These are phyloP conservation scores for Hypotaenidia okinawae DNA, from an alignment of 2,797 vertebrate genomes.

Conservation along the genomic window DNA sequence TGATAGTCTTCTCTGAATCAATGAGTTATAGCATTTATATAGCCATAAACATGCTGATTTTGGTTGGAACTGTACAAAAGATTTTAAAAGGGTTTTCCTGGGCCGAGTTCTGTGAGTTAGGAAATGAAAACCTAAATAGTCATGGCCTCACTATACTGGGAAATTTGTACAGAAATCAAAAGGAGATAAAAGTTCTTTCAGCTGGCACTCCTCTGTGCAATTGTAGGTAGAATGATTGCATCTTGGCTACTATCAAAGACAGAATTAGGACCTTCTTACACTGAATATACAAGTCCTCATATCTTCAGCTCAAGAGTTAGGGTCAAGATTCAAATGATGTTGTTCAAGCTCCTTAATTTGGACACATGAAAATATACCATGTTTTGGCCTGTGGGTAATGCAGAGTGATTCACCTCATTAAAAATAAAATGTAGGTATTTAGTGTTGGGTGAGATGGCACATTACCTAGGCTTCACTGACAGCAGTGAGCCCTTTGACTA, in stretches of 20 bases:
- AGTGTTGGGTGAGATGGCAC: not conserved
- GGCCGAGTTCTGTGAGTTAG: not conserved
- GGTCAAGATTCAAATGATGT: not conserved
- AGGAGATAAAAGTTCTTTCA: not conserved
- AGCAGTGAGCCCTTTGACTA: not conserved
- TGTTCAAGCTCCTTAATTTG: not conserved
- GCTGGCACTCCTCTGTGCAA: not conserved
- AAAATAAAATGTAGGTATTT: not conserved
- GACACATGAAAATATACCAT: not conserved
- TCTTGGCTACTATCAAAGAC: not conserved
- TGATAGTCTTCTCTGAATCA: not conserved
- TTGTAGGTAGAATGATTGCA: not conserved
- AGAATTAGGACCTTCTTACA: not conserved
- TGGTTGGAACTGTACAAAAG: not conserved
- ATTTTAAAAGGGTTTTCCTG: not conserved
- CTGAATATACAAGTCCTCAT: not conserved
- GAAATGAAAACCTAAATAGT: not conserved
- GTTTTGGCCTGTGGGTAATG: not conserved
- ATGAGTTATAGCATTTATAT: not conserved
- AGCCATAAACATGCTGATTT: not conserved
- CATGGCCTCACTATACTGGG: not conserved
- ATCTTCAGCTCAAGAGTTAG: not conserved
- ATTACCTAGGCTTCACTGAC: not conserved
- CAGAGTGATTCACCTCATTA: not conserved
- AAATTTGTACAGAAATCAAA: not conserved